Evolutionary conservation across 2,797 vertebrate species (phyloP).

Genomic region (Netta rufina): DNA sequence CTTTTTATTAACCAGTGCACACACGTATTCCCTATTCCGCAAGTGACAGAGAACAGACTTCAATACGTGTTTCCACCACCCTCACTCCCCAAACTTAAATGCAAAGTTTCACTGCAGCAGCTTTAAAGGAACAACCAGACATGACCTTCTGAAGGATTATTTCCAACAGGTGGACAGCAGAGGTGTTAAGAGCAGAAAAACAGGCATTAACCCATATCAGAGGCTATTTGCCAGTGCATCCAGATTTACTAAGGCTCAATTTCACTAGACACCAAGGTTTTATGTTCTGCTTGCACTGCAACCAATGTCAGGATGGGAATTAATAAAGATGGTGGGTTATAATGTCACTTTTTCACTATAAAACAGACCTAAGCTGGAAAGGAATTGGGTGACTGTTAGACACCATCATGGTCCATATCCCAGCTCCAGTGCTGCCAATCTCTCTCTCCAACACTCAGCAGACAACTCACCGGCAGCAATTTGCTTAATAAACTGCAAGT

Average conservation of each 20-base stretch:
- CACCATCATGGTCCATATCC: neutral
- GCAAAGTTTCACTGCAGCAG: neutral
- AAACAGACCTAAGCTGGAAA: neutral
- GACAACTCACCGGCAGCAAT: neutral
- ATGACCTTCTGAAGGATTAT: neutral
- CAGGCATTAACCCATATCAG: neutral
- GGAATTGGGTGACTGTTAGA: neutral
- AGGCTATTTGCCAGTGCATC: neutral
- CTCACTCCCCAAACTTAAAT: neutral
- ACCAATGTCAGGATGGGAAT: neutral
- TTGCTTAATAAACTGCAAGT: neutral
- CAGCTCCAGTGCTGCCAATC: neutral
- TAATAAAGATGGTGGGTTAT: neutral
- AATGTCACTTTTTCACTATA: neutral
- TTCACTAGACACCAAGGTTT: neutral
- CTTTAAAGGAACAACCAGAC: neutral
- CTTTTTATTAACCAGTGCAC: neutral
- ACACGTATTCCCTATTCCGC: neutral
- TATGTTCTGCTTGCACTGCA: neutral
- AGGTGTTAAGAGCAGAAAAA: neutral
- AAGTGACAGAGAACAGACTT: neutral
- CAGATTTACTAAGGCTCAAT: neutral
- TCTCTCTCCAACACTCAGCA: neutral
- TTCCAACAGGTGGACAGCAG: neutral
- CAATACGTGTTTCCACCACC: neutral